Evolutionary conservation across 2,888 invertebrate genomes (phyloP).

Genomic region (Dryobotodes eremita): DNA sequence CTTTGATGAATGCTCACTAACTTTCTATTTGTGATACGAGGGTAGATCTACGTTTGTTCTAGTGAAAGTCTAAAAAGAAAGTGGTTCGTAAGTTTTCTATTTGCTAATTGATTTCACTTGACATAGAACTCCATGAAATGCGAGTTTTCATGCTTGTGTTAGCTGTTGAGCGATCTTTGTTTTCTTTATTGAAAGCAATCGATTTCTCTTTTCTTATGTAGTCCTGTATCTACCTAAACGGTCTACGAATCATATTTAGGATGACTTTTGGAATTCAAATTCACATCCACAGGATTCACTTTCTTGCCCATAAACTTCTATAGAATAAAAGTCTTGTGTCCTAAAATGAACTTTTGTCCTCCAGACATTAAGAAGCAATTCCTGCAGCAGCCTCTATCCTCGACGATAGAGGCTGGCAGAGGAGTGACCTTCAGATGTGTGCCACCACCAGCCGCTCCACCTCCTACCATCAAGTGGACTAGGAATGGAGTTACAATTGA

Average conservation of each 20-base stretch:
- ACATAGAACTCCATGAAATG: constrained; percentile 54
- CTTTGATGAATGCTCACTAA: constrained; percentile 88
- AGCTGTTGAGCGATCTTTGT: constrained; percentile 1
- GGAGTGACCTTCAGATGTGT: constrained; percentile 96
- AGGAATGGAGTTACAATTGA: constrained; percentile 94
- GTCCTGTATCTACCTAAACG: neutral
- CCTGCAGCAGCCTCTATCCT: constrained; percentile 95
- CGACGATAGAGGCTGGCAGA: constrained; percentile 95
- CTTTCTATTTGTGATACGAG: constrained; percentile 78
- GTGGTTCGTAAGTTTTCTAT: constrained; percentile 61
- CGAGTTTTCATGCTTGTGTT: constrained; percentile 51
- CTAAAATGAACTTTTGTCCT: constrained; percentile 25
- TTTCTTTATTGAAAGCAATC: constrained; percentile 4
- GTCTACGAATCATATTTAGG: neutral
- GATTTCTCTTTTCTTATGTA: constrained; percentile 5
- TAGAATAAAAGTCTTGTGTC: neutral
- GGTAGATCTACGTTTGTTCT: constrained; percentile 72
- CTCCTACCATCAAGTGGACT: constrained; percentile 96
- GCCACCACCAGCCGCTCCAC: constrained; percentile 96
- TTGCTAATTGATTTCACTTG: constrained; percentile 59
- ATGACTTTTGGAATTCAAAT: neutral
- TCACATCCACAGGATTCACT: neutral
- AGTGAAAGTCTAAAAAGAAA: constrained; percentile 59
- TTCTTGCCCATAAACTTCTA: neutral
- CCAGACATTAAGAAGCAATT: constrained; percentile 97